Percentiles rank a stretch among this genome's conserved stretches.
Evolutionary conservation across 2,888 invertebrate species (phyloP).

Genomic region (Molorchus minor): DNA sequence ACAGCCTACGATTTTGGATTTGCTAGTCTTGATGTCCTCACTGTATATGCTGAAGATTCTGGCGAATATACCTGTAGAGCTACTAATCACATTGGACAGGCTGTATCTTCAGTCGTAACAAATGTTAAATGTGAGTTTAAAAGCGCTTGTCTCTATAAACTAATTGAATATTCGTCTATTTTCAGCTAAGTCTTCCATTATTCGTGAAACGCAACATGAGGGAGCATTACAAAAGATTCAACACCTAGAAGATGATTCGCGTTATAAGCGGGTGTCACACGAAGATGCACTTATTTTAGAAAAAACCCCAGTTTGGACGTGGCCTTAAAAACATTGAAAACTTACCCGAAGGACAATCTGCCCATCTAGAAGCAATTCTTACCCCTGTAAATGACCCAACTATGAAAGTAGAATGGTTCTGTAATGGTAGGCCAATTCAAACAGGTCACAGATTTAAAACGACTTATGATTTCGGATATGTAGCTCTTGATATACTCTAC

Average conservation of each 20-base stretch:
- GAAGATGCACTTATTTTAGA: conserved; percentile 82
- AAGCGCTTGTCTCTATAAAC: conserved; percentile 1
- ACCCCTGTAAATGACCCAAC: conserved; percentile 98
- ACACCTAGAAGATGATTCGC: conserved; percentile 86
- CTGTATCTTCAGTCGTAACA: conserved; percentile 81
- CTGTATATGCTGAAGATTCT: conserved; percentile 93
- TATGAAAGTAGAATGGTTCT: conserved; percentile 98
- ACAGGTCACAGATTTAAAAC: conserved; percentile 96
- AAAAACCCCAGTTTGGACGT: conserved; percentile 89
- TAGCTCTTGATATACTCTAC: conserved; percentile 94
- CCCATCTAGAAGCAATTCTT: conserved; percentile 93
- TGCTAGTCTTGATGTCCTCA: conserved; percentile 93
- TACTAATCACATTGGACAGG: conserved; percentile 86
- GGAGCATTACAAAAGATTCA: conserved; percentile 92
- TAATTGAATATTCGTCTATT: conserved; percentile 41
- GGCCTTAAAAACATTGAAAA: conserved; percentile 86
- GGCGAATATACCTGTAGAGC: conserved; percentile 91
- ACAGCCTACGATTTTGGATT: conserved; percentile 97
- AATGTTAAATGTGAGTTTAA: conserved; percentile 80
- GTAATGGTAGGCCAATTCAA: conserved; percentile 92
- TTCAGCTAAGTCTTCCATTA: conserved; percentile 82
- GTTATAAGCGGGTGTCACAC: conserved; percentile 74
- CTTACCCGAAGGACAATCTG: conserved; percentile 85
- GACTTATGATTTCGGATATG: conserved; percentile 97
- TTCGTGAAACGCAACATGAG: conserved; percentile 91